Evolutionary conservation across 2,888 invertebrate genomes (phyloP).

Genomic region (Carpatolechia fugitivella): DNA sequence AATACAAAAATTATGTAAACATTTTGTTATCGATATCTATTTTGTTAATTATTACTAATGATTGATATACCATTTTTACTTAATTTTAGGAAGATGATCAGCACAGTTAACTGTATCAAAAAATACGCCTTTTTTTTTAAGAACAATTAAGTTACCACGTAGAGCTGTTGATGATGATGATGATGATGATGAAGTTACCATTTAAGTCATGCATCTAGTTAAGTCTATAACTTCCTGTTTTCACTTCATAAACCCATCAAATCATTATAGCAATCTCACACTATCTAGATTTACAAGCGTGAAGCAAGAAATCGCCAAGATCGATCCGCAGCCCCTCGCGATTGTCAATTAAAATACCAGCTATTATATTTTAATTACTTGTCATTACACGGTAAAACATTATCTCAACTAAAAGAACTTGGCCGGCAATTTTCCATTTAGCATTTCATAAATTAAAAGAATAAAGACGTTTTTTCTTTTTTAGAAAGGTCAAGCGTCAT

Average conservation of each 20-base stretch:
- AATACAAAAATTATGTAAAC: constrained; percentile 1
- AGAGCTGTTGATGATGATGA: too few relatives aligned
- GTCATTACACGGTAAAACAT: constrained; percentile 46
- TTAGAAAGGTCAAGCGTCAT: constrained; percentile 9
- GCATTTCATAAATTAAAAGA: constrained; percentile 33
- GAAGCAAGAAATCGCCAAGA: constrained; percentile 33
- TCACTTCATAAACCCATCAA: constrained; percentile 4
- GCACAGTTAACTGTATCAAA: too few relatives aligned
- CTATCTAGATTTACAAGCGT: constrained; percentile 10
- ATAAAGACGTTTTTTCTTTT: constrained; percentile 8
- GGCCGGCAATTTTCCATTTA: constrained; percentile 36
- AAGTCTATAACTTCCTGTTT: not conserved
- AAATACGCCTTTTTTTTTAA: too few relatives aligned
- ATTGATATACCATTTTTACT: too few relatives aligned
- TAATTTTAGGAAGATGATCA: too few relatives aligned
- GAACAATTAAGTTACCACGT: too few relatives aligned
- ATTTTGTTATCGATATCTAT: constrained; percentile 1
- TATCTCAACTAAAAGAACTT: constrained; percentile 40
- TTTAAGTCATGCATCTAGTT: not conserved
- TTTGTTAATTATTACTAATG: too few relatives aligned
- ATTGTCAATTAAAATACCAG: constrained; percentile 63
- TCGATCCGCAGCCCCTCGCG: constrained; percentile 40
- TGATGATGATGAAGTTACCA: not conserved
- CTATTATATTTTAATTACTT: constrained; percentile 54
- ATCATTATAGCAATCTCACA: not conserved